phyloP scores from a whole-genome alignment of 1,140 invertebrate species.

The Drosophila tristis region DNA sequence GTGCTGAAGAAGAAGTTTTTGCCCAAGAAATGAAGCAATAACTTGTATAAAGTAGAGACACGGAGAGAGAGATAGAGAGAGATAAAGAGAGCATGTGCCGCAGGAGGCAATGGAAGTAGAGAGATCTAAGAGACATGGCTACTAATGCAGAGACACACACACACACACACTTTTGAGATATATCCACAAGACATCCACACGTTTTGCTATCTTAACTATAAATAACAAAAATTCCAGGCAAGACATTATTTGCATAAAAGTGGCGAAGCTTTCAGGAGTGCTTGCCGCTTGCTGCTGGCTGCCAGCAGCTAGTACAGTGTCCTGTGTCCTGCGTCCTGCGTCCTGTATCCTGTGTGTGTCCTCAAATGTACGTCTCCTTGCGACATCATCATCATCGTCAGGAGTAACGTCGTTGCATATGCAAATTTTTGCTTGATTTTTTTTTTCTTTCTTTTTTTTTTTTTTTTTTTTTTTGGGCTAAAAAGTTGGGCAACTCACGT shows the following conservation, averaged over 20 bases:
- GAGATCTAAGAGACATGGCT: slow-evolving; percentile 15
- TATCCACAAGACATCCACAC: slow-evolving; percentile 68
- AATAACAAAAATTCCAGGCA: slow-evolving; percentile 81
- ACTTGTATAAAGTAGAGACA: slow-evolving; percentile 39
- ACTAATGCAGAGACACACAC: slow-evolving; percentile 61
- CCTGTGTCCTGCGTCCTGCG: slow-evolving; percentile 63
- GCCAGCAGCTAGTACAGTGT: slow-evolving; percentile 29
- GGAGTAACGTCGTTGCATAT: slow-evolving; percentile 74
- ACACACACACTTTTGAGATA: slow-evolving; percentile 48
- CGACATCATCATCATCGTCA: slow-evolving; percentile 46
- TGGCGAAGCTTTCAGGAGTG: slow-evolving; percentile 60
- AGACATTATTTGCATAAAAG: slow-evolving; percentile 83
- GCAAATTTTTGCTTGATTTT: slow-evolving; percentile 63
- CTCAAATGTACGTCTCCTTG: slow-evolving; percentile 45
- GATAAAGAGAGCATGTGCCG: slow-evolving; percentile 8
- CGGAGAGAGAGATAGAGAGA: neutral
- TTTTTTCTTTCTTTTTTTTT: neutral
- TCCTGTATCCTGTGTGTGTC: slow-evolving; percentile 58
- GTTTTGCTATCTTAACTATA: slow-evolving; percentile 81
- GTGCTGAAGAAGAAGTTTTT: slow-evolving; percentile 47
- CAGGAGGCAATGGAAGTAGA: neutral
- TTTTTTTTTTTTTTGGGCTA: slow-evolving; percentile 48
- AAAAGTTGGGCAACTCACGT: slow-evolving; percentile 76
- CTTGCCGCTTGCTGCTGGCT: slow-evolving; percentile 5
- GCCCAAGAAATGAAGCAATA: slow-evolving; percentile 76